A percentile compares a stretch with the other conserved stretches of the same genome.
These are phyloP conservation scores for Nesoenas mayeri DNA, from an alignment of 2,113 vertebrate genomes.

Conservation along the genomic window DNA sequence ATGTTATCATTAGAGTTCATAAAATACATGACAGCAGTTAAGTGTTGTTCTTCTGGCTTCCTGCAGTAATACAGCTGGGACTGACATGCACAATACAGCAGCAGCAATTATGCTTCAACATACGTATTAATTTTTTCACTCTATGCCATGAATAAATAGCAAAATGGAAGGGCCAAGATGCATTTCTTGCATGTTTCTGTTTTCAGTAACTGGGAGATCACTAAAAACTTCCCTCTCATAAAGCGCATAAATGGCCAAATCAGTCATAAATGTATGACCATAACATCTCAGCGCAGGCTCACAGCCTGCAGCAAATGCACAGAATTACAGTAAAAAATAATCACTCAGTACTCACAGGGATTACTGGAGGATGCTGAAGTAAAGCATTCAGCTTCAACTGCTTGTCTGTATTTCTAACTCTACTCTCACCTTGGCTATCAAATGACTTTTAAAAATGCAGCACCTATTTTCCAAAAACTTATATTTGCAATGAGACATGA, in stretches of 20 bases:
- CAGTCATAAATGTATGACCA: no score
- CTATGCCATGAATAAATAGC: neutral
- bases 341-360: neutral
- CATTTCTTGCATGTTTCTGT: neutral
- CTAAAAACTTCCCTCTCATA: neutral
- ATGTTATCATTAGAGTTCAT: neutral
- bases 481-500: neutral
- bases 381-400: neutral
- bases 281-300: no score
- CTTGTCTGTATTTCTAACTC: neutral
- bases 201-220: neutral
- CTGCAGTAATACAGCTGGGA: neutral
- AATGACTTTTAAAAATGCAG: fast-evolving
- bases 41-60: neutral
- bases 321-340: no score
- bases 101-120: neutral
- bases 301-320: neutral
- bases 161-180: neutral
- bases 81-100: neutral
- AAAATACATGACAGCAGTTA: neutral
- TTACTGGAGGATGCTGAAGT: neutral
- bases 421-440: neutral
- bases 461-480: neutral
- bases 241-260: neutral
- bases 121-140: neutral